Base-by-base conservation (phyloP, 1,140 invertebrate genomes). In the Drosophila nasuta region DNA sequence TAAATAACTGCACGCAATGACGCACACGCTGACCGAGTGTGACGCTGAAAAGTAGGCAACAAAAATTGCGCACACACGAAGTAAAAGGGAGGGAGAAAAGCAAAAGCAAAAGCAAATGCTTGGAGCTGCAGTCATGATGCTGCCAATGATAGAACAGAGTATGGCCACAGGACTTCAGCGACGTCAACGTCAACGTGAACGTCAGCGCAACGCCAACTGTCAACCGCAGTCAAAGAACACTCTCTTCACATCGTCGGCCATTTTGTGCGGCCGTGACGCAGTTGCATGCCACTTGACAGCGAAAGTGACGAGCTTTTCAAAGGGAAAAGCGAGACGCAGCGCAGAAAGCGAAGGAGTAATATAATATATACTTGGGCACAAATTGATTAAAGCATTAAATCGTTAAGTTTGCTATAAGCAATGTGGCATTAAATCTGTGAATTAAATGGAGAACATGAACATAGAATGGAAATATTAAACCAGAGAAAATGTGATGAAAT, bases 1-100 rank as follows among this genome's bases (percentile, higher is more conserved):
- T 49, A 35, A 48, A 35, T 13, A 49, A 7, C 59, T 35, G 59
- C 60, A 54, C 13, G 20, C 28, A 48, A 35, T 41, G 52, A 52
- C 54, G 17, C 15, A 45, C 4, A 15, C 3, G 28, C 30, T 6
- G 7, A 6, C 51, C 51, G 30, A 41, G 52, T 57, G 62, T 58
- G 62, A 13, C 46, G 35, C 38, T 45, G 7, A 38, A 73, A 71
- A 71, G 68, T 71, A 71, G 62, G 68, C 68, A 64, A 71, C 51
- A 56, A 20, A 64, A 54, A 45, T 70, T 41, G 66, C 28, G 15
- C 17, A 35, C 28, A 10, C 25, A 15, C 17, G 17, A 35, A 4
- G 17, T 5, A 51, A 51, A n/a, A 30, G 7, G 15, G 15, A 5
- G 6, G 15, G 8, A 41, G 8, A 33, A 13, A 35, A 33, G 43